Evolutionary conservation across 2,888 invertebrate genomes (phyloP), one percentile per base, ranked within the genome.

Genomic region (Dichetophora obliterata): DNA sequence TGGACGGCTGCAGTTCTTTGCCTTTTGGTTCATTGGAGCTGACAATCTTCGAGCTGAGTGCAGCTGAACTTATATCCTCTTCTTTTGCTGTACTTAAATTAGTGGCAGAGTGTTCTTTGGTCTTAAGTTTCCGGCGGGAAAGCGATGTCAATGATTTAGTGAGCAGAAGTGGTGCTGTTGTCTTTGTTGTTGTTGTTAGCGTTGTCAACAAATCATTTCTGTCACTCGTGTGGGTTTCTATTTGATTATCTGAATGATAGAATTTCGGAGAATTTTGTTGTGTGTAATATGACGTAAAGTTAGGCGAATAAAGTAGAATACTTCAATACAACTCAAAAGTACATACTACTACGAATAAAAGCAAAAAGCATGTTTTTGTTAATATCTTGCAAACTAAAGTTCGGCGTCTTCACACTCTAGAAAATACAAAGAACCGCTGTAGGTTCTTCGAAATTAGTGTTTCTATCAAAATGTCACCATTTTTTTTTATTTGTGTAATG

Each of bases 61-160:
- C 34, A 37, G 37, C 63, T 52, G 66, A 61, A 73, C 48, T 37
- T 19, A 63, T 63, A 73, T 65, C 48, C 63, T 19, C 50, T 59
- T 43, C 19, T 16, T 22, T 22, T 24, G 37, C 27, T 54, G 16
- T 31, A 34, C n/a, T 61, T 57, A 72, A 31, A 54, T 59, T 73
- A 50, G 63, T 63, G 65, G 57, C 27, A 22, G 73, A 72, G 8
- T 68, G 63, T 50, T 73, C 63, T 77, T 79, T 77, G 65, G 69
- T 63, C 34, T 75, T 77, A 52, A 77, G 22, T 69, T 75, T 71
- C 48, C 43, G 72, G 37, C 31, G 69, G 31, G 50, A 19, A 14
- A 70, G 65, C 66, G 77, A 52, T 75, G 52, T 63, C 68, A 50
- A 50, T 24, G 68, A 68, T 68, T 68, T 48, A 66, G 66, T 71